Percentiles rank a stretch among this genome's conserved stretches.
phyloP scores from a whole-genome alignment of 1,140 invertebrate species.

The Lasioglossum baleicum region DNA sequence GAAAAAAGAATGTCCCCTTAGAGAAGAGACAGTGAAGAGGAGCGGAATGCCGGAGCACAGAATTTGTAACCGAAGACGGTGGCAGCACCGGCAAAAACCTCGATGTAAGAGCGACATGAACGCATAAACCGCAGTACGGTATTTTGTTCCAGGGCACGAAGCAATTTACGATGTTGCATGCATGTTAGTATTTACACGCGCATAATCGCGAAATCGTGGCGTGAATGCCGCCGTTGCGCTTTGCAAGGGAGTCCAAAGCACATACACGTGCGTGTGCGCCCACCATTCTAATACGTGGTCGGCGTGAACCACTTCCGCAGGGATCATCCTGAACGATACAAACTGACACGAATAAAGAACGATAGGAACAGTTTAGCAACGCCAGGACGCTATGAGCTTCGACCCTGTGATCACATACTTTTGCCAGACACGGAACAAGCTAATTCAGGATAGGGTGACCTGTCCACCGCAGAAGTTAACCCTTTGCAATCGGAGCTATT shows the following conservation, averaged over 20 bases:
- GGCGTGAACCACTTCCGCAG: not conserved
- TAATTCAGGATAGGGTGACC: too few species aligned
- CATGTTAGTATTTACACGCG: constrained; percentile 17
- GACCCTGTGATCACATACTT: too few species aligned
- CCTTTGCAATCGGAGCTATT: too few species aligned
- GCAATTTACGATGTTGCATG: constrained; percentile 45
- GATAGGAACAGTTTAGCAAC: not conserved
- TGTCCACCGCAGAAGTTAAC: too few species aligned
- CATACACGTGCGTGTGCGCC: not conserved
- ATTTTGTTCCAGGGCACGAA: constrained; percentile 46
- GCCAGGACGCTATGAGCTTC: not conserved
- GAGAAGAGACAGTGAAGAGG: not conserved
- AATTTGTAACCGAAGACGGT: constrained; percentile 53
- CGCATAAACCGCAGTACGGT: constrained; percentile 33
- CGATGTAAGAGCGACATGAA: constrained; percentile 26
- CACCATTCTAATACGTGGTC: not conserved
- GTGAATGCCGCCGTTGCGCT: not conserved
- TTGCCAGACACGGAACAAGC: too few species aligned
- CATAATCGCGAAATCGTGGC: constrained; percentile 13
- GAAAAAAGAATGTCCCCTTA: constrained; percentile 6
- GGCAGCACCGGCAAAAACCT: constrained; percentile 15
- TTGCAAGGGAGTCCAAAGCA: not conserved
- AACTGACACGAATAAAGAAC: not conserved
- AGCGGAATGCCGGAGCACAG: not conserved
- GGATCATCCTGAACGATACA: constrained; percentile 6